Evolutionary conservation across 2,797 vertebrate genomes (phyloP), one percentile per base, ranked within the genome.

Genomic region (Sebastes nivosus): DNA sequence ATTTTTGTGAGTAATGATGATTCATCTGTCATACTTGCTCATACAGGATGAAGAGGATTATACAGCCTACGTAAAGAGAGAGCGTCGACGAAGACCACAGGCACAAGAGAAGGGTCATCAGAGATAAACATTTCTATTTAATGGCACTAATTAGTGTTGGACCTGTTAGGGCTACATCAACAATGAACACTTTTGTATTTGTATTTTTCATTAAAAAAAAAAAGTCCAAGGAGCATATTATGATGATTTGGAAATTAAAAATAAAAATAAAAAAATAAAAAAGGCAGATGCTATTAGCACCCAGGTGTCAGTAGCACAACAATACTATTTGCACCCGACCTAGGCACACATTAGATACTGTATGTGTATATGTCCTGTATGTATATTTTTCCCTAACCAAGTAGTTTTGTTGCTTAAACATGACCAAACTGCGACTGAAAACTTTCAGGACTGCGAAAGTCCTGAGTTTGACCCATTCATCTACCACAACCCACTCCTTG

Each of bases 1-100:
- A 18, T 25, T 66, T 38, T 30, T 18, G 8, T 59, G n/a, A 55
- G 10, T 68, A 32, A 57, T 11, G 18, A 22, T 24, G 24, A 68
- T 54, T 74, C 1, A 58, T 67, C 34, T 73, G 58, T 83, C 8
- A 18, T 78, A 42, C 72, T 72, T 83, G 75, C 87, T 38, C 74
- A 69, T 65, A 24, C 25, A 95, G 95, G 87, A 92, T 67, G 87
- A 88, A 83, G 89, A 89, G 54, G 89, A 91, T 72, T 82, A 80
- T 13, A 79, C 64, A 69, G 57, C 72, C 20, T 77, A 79, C 46
- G 58, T 36, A 11, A 87, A 64, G 52, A 85, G 67, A 68, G 82
- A 80, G 13, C 79, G 36, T 58, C 65, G 18, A 52, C 81, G 50
- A 75, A 90, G 79, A 86, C 66, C 67, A 42, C 78, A 8, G 58